These are phyloP conservation scores for Synaphobranchus kaupii DNA, from an alignment of 2,797 vertebrate genomes.

Conservation along the genomic window DNA sequence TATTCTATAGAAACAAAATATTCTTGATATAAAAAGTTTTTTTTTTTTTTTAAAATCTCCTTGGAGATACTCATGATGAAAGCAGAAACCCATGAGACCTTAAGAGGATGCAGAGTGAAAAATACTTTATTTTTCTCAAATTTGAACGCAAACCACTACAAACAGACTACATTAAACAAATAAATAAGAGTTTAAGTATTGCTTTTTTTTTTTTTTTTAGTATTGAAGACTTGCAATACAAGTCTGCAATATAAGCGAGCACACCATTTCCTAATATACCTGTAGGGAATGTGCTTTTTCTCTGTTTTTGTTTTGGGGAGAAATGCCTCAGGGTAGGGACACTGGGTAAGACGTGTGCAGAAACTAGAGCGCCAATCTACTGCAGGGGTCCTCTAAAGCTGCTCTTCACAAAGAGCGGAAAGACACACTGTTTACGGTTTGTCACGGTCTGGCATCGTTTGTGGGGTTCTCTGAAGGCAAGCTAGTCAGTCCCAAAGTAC, in stretches of 20 bases:
- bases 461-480: slow-evolving; percentile 42
- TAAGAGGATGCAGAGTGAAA: not conserved
- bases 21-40: too few species aligned
- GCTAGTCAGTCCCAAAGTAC: slow-evolving; percentile 93
- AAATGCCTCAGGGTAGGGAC: slow-evolving; percentile 16
- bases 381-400: slow-evolving; percentile 9
- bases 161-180: slow-evolving; percentile 10
- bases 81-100: not conserved
- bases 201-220: not conserved
- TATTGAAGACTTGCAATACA: not conserved
- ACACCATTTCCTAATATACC: slow-evolving; percentile 31
- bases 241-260: slow-evolving; percentile 12
- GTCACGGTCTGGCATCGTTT: not conserved
- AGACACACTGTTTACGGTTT: slow-evolving; percentile 24
- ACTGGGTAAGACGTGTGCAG: slow-evolving; percentile 5
- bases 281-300: slow-evolving; percentile 42
- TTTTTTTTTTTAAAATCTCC: too few species aligned
- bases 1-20: slow-evolving; percentile 59
- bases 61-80: not conserved
- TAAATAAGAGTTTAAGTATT: slow-evolving; percentile 22
- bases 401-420: slow-evolving; percentile 9
- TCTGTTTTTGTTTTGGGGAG: slow-evolving; percentile 22
- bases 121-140: slow-evolving; percentile 30
- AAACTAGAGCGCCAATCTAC: not conserved
- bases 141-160: slow-evolving; percentile 14